These are phyloP conservation scores for Molossus alvarezi DNA, from an alignment of 2,797 vertebrate genomes.

Conservation along the genomic window DNA sequence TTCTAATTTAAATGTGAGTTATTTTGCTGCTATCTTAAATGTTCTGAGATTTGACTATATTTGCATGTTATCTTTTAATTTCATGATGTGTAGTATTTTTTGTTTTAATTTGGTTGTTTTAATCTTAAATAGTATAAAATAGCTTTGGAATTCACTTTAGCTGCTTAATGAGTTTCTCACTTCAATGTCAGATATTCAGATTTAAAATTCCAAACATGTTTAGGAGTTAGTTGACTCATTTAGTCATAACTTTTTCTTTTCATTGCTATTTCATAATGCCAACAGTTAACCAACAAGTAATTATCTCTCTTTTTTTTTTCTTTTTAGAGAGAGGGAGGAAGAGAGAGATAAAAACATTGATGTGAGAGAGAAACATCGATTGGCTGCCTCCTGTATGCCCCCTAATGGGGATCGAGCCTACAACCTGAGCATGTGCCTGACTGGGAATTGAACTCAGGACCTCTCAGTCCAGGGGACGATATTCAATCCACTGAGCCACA, in stretches of 20 bases:
- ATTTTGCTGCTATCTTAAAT: slow-evolving; percentile 58
- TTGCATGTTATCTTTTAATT: slow-evolving; percentile 61
- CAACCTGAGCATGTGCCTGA: too few species aligned
- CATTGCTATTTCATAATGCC: slow-evolving; percentile 48
- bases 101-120: slow-evolving; percentile 64
- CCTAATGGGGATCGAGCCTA: too few species aligned
- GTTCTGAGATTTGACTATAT: not conserved
- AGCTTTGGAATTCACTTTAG: slow-evolving; percentile 22
- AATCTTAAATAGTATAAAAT: slow-evolving; percentile 55
- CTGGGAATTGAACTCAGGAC: too few species aligned
- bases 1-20: slow-evolving; percentile 62
- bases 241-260: slow-evolving; percentile 44
- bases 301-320: too few species aligned
- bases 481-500: too few species aligned
- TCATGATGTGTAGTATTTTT: slow-evolving; percentile 24
- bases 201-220: slow-evolving; percentile 40
- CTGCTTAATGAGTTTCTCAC: slow-evolving; percentile 49
- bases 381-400: too few species aligned
- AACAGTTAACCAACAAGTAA: not conserved
- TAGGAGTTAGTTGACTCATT: slow-evolving; percentile 49
- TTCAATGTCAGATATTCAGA: slow-evolving; percentile 62
- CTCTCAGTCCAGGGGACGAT: too few species aligned
- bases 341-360: too few species aligned
- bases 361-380: too few species aligned
- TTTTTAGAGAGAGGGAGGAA: too few species aligned